These are phyloP conservation scores for Andrena marginata DNA, from an alignment of 2,888 invertebrate genomes.

Conservation along the genomic window DNA sequence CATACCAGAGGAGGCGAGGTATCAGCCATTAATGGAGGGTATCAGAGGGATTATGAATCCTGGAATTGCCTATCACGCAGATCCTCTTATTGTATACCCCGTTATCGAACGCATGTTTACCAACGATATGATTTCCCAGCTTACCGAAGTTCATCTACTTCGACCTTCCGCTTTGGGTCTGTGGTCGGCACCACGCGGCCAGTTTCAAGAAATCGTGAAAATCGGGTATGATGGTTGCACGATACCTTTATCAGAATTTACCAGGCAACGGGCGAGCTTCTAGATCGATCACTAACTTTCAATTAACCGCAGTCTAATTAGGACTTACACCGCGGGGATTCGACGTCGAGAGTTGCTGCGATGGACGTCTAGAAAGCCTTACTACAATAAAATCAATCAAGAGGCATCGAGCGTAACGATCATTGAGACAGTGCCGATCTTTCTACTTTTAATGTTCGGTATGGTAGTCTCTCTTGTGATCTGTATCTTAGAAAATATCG, in stretches of 20 bases:
- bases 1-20: constrained; percentile 52
- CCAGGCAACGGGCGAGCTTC: not conserved
- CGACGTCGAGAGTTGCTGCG: constrained; percentile 72
- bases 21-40: constrained; percentile 66
- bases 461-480: constrained; percentile 68
- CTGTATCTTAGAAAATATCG: constrained; percentile 61
- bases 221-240: constrained; percentile 70
- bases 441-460: constrained; percentile 73
- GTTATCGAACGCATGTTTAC: constrained; percentile 74
- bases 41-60: constrained; percentile 68
- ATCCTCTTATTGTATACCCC: constrained; percentile 76
- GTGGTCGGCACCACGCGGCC: constrained; percentile 69
- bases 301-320: constrained; percentile 69
- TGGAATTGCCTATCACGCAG: constrained; percentile 77
- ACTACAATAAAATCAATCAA: constrained; percentile 70
- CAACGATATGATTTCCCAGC: constrained; percentile 78
- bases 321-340: constrained; percentile 73
- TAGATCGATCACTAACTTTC: not conserved
- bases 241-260: not conserved
- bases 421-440: constrained; percentile 75
- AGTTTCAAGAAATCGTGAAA: constrained; percentile 76
- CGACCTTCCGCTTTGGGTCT: constrained; percentile 60
- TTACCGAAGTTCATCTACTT: constrained; percentile 78
- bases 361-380: constrained; percentile 75
- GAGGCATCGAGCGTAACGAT: constrained; percentile 76